Evolutionary conservation across 2,113 vertebrate genomes (phyloP).

Genomic region (Onychostruthus taczanowskii): DNA sequence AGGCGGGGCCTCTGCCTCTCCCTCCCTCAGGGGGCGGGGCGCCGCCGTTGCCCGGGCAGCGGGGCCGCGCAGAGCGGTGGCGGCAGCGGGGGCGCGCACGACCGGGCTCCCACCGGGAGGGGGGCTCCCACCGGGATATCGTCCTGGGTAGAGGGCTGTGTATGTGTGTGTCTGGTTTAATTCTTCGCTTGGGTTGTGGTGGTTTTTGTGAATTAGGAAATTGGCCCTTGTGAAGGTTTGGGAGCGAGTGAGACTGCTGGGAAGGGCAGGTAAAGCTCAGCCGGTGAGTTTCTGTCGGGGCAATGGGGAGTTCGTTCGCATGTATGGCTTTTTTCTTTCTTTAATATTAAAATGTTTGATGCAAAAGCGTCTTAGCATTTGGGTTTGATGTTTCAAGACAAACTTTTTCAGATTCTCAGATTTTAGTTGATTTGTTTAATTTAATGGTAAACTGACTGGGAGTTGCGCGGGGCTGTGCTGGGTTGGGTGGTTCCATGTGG

Average conservation of each 20-base stretch:
- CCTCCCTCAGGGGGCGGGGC: background rate
- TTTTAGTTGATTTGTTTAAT: background rate
- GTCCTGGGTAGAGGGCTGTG: background rate
- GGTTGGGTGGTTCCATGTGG: background rate
- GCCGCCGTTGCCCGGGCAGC: background rate
- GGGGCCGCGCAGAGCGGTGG: background rate
- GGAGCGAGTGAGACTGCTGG: background rate
- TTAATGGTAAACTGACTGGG: background rate
- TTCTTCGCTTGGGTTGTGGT: background rate
- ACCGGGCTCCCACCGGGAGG: accelerated
- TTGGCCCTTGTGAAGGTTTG: background rate
- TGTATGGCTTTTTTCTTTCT: accelerated
- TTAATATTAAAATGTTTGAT: background rate
- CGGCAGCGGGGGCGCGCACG: background rate
- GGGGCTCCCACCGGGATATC: accelerated
- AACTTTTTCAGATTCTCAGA: background rate
- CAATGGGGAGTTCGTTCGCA: background rate
- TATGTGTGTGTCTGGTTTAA: background rate
- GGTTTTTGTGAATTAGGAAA: background rate
- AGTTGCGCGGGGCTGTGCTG: background rate
- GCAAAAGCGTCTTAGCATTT: background rate
- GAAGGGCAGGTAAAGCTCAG: background rate
- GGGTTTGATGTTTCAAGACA: background rate
- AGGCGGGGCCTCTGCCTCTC: background rate
- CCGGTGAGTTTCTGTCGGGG: background rate